Conservation (phyloP, 2,888 invertebrate species). For the Drosophila macrospina region DNA sequence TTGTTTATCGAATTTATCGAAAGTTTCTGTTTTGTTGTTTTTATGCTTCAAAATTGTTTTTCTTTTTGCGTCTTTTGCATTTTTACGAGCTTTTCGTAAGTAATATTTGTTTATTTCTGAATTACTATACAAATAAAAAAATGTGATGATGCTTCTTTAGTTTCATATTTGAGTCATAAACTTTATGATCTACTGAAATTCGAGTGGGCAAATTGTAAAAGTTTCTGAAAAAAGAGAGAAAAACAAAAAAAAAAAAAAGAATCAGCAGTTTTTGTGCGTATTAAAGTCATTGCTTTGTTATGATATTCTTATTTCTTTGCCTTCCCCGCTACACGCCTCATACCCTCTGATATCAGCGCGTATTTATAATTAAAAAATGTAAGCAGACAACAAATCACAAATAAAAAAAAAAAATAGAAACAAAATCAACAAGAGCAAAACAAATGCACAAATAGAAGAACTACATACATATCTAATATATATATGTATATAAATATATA, state of each 20-base stretch:
- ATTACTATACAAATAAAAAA: constrained; percentile 2
- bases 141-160: constrained; percentile 16
- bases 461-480: constrained; percentile 20
- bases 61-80: constrained; percentile 13
- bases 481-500: constrained; percentile 5
- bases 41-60: neutral
- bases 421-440: constrained; percentile 26
- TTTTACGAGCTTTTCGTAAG: constrained; percentile 13
- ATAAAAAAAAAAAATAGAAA: constrained; percentile 13
- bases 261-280: constrained; percentile 33
- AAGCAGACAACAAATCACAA: constrained; percentile 46
- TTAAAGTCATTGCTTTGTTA: constrained; percentile 10
- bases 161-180: constrained; percentile 31
- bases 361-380: constrained; percentile 66
- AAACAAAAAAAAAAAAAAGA: constrained; percentile 19
- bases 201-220: constrained; percentile 17
- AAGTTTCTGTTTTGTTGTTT: constrained; percentile 10
- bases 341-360: constrained; percentile 38
- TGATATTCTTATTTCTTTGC: constrained; percentile 7
- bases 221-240: constrained; percentile 20
- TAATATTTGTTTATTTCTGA: constrained; percentile 26
- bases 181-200: constrained; percentile 35
- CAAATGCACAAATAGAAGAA: constrained; percentile 28
- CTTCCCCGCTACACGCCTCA: neutral
- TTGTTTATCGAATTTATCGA: constrained; percentile 6